These are phyloP conservation scores for Sinella curviseta DNA, from an alignment of 1,140 invertebrate species.

Conservation along the genomic window DNA sequence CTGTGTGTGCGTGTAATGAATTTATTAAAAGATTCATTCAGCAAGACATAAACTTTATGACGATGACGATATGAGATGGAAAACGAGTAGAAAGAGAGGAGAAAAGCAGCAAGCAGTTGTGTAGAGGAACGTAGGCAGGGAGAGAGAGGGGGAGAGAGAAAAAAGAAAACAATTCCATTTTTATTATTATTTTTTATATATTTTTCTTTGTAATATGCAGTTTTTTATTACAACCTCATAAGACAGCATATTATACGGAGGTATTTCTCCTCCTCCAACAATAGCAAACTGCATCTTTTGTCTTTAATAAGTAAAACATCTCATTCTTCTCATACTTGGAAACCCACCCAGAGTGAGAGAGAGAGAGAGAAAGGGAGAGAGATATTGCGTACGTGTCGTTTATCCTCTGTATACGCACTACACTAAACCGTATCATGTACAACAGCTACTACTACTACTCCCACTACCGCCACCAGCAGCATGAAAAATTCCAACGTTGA, in stretches of 20 bases:
- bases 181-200: conserved; percentile 2
- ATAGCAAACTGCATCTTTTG: not conserved
- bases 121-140: not conserved
- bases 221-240: not conserved
- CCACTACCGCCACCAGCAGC: too few relatives aligned
- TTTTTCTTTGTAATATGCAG: not conserved
- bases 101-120: not conserved
- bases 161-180: conserved; percentile 6
- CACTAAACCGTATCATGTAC: too few relatives aligned
- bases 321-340: not conserved
- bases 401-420: too few relatives aligned
- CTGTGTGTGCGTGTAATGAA: conserved; percentile 21
- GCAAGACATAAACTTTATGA: conserved; percentile 4
- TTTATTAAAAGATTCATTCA: conserved; percentile 21
- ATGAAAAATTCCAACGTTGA: too few relatives aligned
- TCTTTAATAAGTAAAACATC: conserved; percentile 7
- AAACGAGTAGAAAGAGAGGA: not conserved
- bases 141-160: not conserved
- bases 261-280: not conserved
- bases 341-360: too few relatives aligned
- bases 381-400: too few relatives aligned
- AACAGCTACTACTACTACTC: too few relatives aligned
- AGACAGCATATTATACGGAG: not conserved
- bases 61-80: not conserved
- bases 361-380: too few relatives aligned